Percentiles rank a stretch among this genome's conserved stretches.
These are phyloP conservation scores for Mustelus asterias DNA, from an alignment of 2,113 vertebrate species.

Conservation along the genomic window DNA sequence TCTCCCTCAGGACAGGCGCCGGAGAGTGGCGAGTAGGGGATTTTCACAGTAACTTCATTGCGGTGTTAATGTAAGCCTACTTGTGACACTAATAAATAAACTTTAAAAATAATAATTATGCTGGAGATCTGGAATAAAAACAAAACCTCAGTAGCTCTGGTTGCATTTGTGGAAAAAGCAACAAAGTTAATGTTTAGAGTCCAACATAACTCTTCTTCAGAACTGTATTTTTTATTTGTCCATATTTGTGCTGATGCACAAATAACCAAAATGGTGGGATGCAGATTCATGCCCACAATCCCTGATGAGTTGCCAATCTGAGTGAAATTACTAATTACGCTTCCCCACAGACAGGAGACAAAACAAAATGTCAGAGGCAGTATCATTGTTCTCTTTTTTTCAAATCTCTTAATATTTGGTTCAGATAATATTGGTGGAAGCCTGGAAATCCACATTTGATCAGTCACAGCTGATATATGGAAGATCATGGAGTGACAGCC, in stretches of 20 bases:
- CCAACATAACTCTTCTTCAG: too few relatives aligned
- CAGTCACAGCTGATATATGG: not conserved
- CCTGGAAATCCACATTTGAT: not conserved
- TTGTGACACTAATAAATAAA: too few relatives aligned
- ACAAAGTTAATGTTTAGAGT: too few relatives aligned
- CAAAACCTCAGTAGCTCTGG: too few relatives aligned
- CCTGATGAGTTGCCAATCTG: not conserved
- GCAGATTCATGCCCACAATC: not conserved
- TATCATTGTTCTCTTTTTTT: not conserved
- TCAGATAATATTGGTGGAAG: not conserved
- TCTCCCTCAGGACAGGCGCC: too few relatives aligned
- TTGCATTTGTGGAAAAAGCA: too few relatives aligned
- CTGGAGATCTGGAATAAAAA: too few relatives aligned
- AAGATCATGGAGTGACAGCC: not conserved
- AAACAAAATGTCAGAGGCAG: not conserved
- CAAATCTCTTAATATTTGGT: not conserved
- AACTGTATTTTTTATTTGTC: not conserved
- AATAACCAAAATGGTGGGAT: not conserved
- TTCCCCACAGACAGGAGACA: not conserved
- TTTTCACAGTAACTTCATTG: too few relatives aligned
- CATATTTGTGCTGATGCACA: not conserved
- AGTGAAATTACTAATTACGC: not conserved
- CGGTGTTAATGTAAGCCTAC: too few relatives aligned
- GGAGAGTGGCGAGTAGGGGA: too few relatives aligned
- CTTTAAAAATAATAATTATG: too few relatives aligned